Conservation (phyloP, 2,113 vertebrate genomes). For the Cyanocitta stelleri region DNA sequence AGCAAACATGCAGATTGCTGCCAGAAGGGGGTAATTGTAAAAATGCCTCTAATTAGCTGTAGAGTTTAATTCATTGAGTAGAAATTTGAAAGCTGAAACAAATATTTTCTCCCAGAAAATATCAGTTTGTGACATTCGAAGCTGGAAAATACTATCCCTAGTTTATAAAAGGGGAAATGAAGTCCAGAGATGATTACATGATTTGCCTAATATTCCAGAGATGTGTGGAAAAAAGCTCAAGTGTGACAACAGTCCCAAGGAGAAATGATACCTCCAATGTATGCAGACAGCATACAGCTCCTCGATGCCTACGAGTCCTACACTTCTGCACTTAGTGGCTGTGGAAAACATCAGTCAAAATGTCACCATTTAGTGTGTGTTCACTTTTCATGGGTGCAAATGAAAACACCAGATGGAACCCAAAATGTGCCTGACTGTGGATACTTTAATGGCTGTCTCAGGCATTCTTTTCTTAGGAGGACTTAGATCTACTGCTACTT, state of each 20-base stretch:
- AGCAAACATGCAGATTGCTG: background rate
- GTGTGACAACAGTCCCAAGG: background rate
- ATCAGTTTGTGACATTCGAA: background rate
- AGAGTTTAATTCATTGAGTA: background rate
- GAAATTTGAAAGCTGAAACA: background rate
- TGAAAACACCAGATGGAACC: background rate
- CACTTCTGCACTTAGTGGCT: background rate
- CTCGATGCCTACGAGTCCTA: background rate
- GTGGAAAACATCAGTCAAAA: background rate
- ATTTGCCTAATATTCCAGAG: background rate
- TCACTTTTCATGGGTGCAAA: background rate
- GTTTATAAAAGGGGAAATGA: background rate
- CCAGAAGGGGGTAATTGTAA: background rate
- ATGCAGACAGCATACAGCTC: background rate
- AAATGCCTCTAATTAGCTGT: background rate
- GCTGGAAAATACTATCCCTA: background rate
- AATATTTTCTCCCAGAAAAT: background rate
- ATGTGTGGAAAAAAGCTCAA: background rate
- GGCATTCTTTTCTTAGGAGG: background rate
- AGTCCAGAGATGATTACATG: background rate
- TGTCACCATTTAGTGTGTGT: background rate
- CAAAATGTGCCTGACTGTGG: background rate
- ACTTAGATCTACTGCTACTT: background rate
- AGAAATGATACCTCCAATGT: background rate
- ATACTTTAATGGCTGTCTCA: background rate